Conservation (phyloP, 2,113 vertebrate genomes). For the Pagrus major region DNA sequence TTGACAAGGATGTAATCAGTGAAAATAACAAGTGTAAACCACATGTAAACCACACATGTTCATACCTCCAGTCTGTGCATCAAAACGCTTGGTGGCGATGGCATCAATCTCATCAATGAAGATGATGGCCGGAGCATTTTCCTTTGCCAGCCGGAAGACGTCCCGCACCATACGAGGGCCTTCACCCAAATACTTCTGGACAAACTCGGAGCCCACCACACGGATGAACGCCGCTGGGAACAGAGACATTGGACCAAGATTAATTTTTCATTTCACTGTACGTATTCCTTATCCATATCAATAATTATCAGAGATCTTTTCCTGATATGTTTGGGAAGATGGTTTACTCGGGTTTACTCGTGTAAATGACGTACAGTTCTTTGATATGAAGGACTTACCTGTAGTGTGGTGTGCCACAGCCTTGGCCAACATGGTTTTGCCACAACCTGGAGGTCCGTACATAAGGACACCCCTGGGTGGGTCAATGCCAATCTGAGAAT, state of each 20-base stretch:
- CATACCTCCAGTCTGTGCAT: conserved; percentile 95
- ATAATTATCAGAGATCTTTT: too few species aligned
- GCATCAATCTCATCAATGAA: conserved; percentile 98
- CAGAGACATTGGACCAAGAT: not conserved
- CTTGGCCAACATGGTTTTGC: conserved; percentile 97
- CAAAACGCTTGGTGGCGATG: conserved; percentile 96
- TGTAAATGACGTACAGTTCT: not conserved
- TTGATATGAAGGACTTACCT: conserved; percentile 76
- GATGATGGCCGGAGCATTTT: conserved; percentile 97
- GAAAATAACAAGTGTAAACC: not conserved
- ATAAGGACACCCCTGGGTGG: conserved; percentile 94
- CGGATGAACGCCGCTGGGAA: conserved; percentile 93
- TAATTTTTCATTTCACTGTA: not conserved
- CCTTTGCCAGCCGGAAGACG: conserved; percentile 96
- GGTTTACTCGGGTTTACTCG: too few species aligned
- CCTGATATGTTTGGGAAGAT: too few species aligned
- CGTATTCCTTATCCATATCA: not conserved
- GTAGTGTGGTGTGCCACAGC: conserved; percentile 97
- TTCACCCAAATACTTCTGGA: conserved; percentile 96
- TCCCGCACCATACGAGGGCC: conserved; percentile 96
- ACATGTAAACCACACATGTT: not conserved
- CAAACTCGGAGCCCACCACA: conserved; percentile 96
- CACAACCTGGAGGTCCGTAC: conserved; percentile 95
- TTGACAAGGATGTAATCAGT: not conserved
- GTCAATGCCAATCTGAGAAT: conserved; percentile 92